A percentile compares a stretch with the other conserved stretches of the same genome.
Conservation (phyloP, 1,140 invertebrate genomes). For the Pseudomyrmex gracilis region DNA sequence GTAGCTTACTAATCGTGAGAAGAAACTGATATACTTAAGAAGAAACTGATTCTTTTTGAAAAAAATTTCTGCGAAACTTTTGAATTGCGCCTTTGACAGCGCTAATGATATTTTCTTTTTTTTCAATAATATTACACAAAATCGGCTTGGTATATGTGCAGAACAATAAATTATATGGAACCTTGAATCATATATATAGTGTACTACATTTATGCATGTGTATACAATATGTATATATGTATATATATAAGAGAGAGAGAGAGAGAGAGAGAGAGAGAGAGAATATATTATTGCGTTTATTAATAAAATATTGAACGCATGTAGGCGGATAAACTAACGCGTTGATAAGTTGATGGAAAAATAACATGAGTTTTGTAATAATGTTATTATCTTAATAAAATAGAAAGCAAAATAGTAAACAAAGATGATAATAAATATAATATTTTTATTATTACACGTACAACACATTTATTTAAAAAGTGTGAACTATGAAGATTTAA, state of each 20-base stretch:
- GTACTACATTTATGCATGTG: constrained; percentile 39
- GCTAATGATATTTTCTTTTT: constrained; percentile 1
- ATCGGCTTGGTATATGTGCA: constrained; percentile 1
- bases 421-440: no score
- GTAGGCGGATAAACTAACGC: background rate
- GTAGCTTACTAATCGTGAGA: no score
- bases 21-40: no score
- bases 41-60: no score
- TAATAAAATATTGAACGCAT: constrained; percentile 16
- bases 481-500: no score
- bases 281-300: constrained; percentile 16
- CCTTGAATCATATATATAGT: constrained; percentile 14
- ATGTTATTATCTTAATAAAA: background rate
- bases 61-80: background rate
- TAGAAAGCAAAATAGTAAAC: background rate
- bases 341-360: background rate
- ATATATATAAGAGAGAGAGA: background rate
- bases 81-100: constrained; percentile 21
- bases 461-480: no score
- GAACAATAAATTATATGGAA: no score
- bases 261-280: background rate
- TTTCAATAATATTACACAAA: constrained; percentile 1
- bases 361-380: background rate
- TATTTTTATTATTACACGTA: no score
- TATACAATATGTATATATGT: constrained; percentile 23